Base-by-base conservation (phyloP, 1,140 invertebrate genomes). In the Hormaphis cornu region DNA sequence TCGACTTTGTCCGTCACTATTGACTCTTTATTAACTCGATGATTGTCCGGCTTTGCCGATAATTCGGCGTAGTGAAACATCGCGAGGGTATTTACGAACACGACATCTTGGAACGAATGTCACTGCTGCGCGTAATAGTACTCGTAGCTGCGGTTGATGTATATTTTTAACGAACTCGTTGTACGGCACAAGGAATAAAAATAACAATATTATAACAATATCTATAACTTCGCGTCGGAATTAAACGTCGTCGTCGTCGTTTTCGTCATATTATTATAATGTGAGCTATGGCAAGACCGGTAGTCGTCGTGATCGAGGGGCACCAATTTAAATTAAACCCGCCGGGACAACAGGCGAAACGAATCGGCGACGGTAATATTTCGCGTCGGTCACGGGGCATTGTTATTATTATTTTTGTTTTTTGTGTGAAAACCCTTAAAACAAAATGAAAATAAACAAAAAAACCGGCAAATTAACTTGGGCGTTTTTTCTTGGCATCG, bases 391-490 rank as follows among this genome's bases (percentile, higher is more conserved):
- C 59, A 50, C 28, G 44, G 12, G 14, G 28, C 24, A 66, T 30
- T 46, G 16, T 56, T 33, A 22, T 46, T 22, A 30, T 44, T 50
- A 7, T 48, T 30, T 20, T 24, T 50, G 18, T 50, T 66, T 66
- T 66, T 66, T 66, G 48, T 66, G 35, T 66, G n/a, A 50, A 50
- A 50, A 42, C 61, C 20, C 28, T 22, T 26, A 44, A 46, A 44
- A 48, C 44, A 66, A 66, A 66, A 66, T 66, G 35, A 66, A 50
- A 66, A 66, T 48, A 66, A n/a, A n/a, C n/a, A n/a, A n/a, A n/a
- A 66, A 66, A 46, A 46, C 44, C 50, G 61, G 61, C 44, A 66
- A 66, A 66, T 66, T 66, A 66, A 66, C 61, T 66, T 66, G 61
- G 61, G 44, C 44, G 61, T 66, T 66, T 66, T n/a, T 66, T 66